Conservation (phyloP, 2,888 invertebrate species). For the Ophion obscuratus region DNA sequence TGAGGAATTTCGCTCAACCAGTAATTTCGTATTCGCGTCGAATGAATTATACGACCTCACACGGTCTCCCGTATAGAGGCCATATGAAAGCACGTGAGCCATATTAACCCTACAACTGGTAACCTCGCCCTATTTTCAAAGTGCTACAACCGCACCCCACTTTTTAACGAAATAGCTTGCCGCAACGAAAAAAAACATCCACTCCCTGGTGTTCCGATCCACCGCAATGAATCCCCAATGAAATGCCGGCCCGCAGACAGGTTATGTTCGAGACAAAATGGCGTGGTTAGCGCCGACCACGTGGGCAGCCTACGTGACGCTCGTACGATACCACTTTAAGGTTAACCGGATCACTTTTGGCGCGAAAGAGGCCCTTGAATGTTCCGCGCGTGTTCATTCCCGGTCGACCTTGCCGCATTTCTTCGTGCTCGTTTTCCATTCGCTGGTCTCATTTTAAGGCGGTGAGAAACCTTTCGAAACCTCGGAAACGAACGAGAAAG, state of each 20-base stretch:
- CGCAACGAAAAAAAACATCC: not conserved
- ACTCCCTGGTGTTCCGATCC: not conserved
- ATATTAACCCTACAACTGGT: too few species aligned
- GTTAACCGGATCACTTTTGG: not conserved
- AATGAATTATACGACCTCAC: too few species aligned
- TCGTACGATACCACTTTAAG: not conserved
- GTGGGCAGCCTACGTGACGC: not conserved
- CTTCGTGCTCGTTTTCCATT: slow-evolving; percentile 35
- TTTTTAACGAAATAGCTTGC: too few species aligned
- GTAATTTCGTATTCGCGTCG: too few species aligned
- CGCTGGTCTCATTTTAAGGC: slow-evolving; percentile 51
- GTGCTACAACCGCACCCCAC: too few species aligned
- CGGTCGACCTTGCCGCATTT: slow-evolving; percentile 53
- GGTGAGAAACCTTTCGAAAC: not conserved
- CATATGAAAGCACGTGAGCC: too few species aligned
- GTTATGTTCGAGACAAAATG: not conserved
- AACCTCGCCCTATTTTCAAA: too few species aligned
- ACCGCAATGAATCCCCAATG: not conserved
- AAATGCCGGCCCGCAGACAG: not conserved
- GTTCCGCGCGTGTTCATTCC: slow-evolving; percentile 8
- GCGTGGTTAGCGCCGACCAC: not conserved
- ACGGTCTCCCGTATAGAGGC: too few species aligned
- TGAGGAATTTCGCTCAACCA: too few species aligned
- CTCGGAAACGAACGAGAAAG: slow-evolving; percentile 8
- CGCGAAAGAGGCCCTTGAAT: slow-evolving; percentile 23